Conservation (phyloP, 2,888 invertebrate genomes). For the Laothoe populi region DNA sequence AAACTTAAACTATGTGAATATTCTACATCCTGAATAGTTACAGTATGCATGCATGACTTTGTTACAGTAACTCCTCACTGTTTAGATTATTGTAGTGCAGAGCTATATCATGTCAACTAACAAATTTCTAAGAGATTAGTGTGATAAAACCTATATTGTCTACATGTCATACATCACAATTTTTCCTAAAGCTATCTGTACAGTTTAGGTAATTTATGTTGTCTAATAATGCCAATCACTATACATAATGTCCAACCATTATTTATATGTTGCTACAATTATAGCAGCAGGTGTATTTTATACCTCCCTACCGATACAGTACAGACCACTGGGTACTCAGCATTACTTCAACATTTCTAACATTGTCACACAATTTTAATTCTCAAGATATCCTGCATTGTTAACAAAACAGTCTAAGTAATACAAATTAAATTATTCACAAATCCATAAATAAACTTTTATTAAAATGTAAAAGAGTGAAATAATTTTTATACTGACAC, state of each 20-base stretch:
- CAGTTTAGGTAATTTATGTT: conserved; percentile 74
- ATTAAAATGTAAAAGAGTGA: conserved; percentile 78
- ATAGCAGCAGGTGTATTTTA: conserved; percentile 74
- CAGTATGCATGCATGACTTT: conserved; percentile 75
- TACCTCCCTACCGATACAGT: conserved; percentile 66
- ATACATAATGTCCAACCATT: conserved; percentile 52
- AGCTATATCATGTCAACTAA: conserved; percentile 73
- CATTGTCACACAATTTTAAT: conserved; percentile 67
- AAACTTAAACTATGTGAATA: conserved; percentile 81
- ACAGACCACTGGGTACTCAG: conserved; percentile 54
- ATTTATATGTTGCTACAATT: conserved; percentile 45
- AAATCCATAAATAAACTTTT: conserved; percentile 82
- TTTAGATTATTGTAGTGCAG: conserved; percentile 76
- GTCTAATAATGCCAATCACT: conserved; percentile 69
- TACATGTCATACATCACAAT: conserved; percentile 86
- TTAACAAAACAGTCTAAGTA: conserved; percentile 69
- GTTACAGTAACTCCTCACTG: conserved; percentile 68
- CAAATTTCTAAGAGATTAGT: conserved; percentile 77
- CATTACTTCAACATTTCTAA: conserved; percentile 53
- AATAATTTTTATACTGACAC: conserved; percentile 77
- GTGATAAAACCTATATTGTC: conserved; percentile 85
- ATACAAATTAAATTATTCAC: conserved; percentile 80
- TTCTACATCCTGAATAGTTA: conserved; percentile 75
- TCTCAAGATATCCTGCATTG: conserved; percentile 59
- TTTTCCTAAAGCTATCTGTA: conserved; percentile 85